A percentile compares a stretch with the other conserved stretches of the same genome.
Evolutionary conservation across 1,140 invertebrate species (phyloP).

Genomic region (Drosophila ficusphila): DNA sequence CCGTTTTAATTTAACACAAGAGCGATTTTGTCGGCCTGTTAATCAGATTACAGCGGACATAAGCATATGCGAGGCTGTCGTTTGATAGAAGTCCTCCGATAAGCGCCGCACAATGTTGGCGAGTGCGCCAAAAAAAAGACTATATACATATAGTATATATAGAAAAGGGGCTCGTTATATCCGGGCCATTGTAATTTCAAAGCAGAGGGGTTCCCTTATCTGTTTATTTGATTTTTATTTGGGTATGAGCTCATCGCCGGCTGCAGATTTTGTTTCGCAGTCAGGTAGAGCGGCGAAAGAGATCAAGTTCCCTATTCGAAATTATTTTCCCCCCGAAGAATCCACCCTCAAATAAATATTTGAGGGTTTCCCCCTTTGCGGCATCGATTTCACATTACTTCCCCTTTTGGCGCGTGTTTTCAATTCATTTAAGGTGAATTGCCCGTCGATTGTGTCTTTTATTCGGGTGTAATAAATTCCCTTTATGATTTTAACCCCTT

Average conservation of each 20-base stretch:
- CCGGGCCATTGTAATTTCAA: slow-evolving; percentile 21
- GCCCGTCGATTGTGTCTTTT: slow-evolving; percentile 27
- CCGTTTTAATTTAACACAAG: slow-evolving; percentile 73
- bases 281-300: slow-evolving; percentile 35
- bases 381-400: slow-evolving; percentile 65
- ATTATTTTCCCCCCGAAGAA: slow-evolving; percentile 10
- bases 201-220: slow-evolving; percentile 46
- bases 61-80: slow-evolving; percentile 39
- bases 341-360: slow-evolving; percentile 8
- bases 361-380: neutral
- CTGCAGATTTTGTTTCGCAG: slow-evolving; percentile 48
- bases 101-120: slow-evolving; percentile 30
- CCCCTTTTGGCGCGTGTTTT: slow-evolving; percentile 60
- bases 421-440: slow-evolving; percentile 69
- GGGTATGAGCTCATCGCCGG: slow-evolving; percentile 61
- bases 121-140: slow-evolving; percentile 46
- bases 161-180: slow-evolving; percentile 31
- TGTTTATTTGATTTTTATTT: slow-evolving; percentile 63
- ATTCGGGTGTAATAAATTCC: slow-evolving; percentile 21
- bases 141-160: neutral
- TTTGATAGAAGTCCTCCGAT: slow-evolving; percentile 67
- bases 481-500: slow-evolving; percentile 31
- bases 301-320: slow-evolving; percentile 49
- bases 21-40: slow-evolving; percentile 68
- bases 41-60: slow-evolving; percentile 60